These are phyloP conservation scores for Drosophila pectinifera DNA, from an alignment of 1,140 invertebrate species.

Conservation along the genomic window DNA sequence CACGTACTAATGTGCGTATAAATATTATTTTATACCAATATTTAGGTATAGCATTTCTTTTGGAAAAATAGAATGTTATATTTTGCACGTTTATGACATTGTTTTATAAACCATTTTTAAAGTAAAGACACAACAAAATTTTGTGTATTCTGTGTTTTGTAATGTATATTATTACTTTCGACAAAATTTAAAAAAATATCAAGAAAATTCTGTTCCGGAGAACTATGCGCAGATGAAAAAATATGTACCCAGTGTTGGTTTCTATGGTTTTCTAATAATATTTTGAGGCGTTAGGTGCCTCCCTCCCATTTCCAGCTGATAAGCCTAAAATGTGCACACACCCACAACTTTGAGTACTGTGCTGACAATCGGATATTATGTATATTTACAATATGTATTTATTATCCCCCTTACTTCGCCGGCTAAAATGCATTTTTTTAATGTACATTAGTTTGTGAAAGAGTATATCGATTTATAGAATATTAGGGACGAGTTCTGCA, in stretches of 20 bases:
- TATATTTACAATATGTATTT: conserved; percentile 20
- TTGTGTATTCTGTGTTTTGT: not conserved
- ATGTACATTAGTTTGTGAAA: not conserved
- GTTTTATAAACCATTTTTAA: not conserved
- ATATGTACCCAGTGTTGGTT: conserved; percentile 28
- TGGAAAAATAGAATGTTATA: too few species aligned
- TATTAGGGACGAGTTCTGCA: too few species aligned
- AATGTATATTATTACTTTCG: not conserved
- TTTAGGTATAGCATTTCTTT: too few species aligned
- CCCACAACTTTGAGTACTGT: conserved; percentile 11
- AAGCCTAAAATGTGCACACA: conserved; percentile 15
- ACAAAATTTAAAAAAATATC: too few species aligned
- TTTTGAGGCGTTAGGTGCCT: conserved; percentile 10
- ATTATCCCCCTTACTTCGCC: not conserved
- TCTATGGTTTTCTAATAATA: conserved; percentile 33
- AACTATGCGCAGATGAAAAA: conserved; percentile 29
- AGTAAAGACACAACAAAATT: not conserved
- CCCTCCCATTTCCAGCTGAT: conserved; percentile 18
- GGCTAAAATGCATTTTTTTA: not conserved
- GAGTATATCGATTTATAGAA: conserved; percentile 4
- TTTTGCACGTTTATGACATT: too few species aligned
- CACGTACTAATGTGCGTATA: too few species aligned
- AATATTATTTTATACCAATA: too few species aligned
- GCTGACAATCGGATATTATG: conserved; percentile 2
- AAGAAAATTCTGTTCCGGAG: not conserved